phyloP scores from a whole-genome alignment of 2,888 invertebrate species.

The Agrilus cyanescens region DNA sequence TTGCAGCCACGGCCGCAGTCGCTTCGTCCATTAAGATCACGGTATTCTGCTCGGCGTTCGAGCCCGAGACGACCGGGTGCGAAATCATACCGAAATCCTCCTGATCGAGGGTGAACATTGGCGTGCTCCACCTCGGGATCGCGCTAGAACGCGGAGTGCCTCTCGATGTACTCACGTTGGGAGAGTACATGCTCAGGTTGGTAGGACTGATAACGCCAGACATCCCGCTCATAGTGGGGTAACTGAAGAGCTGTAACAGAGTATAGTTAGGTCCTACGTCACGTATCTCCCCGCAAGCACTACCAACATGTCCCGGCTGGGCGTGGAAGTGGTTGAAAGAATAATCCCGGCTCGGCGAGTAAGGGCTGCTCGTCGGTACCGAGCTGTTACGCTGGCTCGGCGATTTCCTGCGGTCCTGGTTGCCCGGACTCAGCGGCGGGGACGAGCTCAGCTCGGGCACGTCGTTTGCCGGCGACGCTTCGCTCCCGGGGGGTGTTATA shows the following conservation, averaged over 20 bases:
- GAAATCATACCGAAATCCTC: slow-evolving; percentile 94
- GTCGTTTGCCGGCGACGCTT: slow-evolving; percentile 33
- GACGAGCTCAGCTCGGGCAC: slow-evolving; percentile 31
- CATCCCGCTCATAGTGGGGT: slow-evolving; percentile 77
- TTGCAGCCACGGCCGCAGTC: slow-evolving; percentile 20
- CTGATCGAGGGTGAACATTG: slow-evolving; percentile 73
- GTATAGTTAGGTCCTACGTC: slow-evolving; percentile 16
- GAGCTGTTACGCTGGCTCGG: slow-evolving; percentile 30
- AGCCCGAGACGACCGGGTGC: slow-evolving; percentile 50
- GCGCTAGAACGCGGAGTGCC: slow-evolving; percentile 50
- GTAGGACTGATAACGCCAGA: slow-evolving; percentile 83
- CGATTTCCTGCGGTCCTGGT: slow-evolving; percentile 31
- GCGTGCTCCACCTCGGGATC: slow-evolving; percentile 69
- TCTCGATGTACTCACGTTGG: slow-evolving; percentile 57
- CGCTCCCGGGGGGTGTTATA: slow-evolving; percentile 42
- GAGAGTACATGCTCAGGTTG: slow-evolving; percentile 73
- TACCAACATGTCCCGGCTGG: slow-evolving; percentile 70
- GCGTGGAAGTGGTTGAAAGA: slow-evolving; percentile 90
- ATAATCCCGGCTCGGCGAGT: slow-evolving; percentile 40
- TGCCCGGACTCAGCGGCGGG: slow-evolving; percentile 33
- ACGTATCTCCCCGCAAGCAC: slow-evolving; percentile 28
- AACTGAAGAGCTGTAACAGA: slow-evolving; percentile 73
- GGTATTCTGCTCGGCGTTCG: slow-evolving; percentile 52
- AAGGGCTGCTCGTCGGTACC: slow-evolving; percentile 28
- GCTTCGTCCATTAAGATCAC: slow-evolving; percentile 70